Base-by-base conservation (phyloP, 1,140 invertebrate genomes). In the Zaprionus davidi region DNA sequence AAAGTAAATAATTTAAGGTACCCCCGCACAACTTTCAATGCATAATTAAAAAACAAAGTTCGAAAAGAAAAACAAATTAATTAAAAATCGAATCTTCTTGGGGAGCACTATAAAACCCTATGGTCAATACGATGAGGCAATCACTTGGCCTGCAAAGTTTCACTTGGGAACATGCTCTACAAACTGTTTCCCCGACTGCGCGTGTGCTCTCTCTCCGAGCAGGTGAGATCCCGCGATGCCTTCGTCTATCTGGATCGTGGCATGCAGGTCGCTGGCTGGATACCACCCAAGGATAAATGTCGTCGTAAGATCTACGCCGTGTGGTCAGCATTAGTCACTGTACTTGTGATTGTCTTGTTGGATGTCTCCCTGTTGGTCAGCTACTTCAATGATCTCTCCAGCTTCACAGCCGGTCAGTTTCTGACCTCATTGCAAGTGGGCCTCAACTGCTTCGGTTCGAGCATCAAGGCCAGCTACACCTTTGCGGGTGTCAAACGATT, bases 371-470 rank as follows among this genome's bases (percentile, higher is more conserved):
- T 90, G 9, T 1, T 60, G 5, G 11, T 60, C 0, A 80, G 79
- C 31, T 84, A 85, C 6, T 7, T 77, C 2, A 49, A 71, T 31
- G 62, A 76, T 1, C 59, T 88, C 0, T 49, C 31, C 1, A 68
- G 53, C 34, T 87, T 87, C 24, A 73, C 84, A 6, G 71, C 74
- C 0, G 56, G 58, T 0, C 74, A 90, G 31, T 88, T 88, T 12
- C 58, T 88, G 7, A 88, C 81, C 20, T 88, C 84, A 2, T 13
- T 87, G 0, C 71, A 78, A 28, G 60, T 81, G 15, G 13, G n/a
- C 1, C 36, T 82, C 0, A 81, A 88, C 11, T 68, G 75, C 2
- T 67, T 78, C 2, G 84, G 84, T 2, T 71, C 58, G 5, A 71
- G 78, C 49, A 20, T 83, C 1, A 87, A 87, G 46, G 36, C 65